Base-by-base conservation (phyloP, 1,140 invertebrate species). In the Tetraneura akinire region DNA sequence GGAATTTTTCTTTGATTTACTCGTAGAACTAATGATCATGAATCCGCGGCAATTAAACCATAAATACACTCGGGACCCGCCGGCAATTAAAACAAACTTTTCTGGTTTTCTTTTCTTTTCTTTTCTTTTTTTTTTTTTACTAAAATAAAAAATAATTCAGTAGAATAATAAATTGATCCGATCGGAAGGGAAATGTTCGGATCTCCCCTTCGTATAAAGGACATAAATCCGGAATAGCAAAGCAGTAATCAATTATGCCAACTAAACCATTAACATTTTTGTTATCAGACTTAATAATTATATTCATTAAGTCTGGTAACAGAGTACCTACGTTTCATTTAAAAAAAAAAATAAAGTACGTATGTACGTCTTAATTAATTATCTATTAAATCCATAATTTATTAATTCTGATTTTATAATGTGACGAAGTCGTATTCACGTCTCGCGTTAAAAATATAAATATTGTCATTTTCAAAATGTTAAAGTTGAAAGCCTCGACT, bases 1-100 rank as follows among this genome's bases (percentile, higher is more conserved):
- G 74, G 74, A 78, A 45, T 62, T 78, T 78, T 78, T 78, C 74
- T 78, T 78, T 78, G 74, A 78, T 78, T 78, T 78, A 78, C 74
- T 62, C 32, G 42, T 11, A 62, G 9, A 13, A 62, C 55, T 78
- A 62, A 78, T 78, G 55, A 47, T 60, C 55, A 37, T 62, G 53
- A 37, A 78, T 57, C 55, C 37, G 74, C 55, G 37, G 74, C 74
- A 78, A 78, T 78, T 78, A 78, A 76, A 60, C 73, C 73, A 51
- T 76, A 76, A 78, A 78, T 78, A 78, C 74, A 47, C 74, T 29
- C 16, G 74, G 21, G 74, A 55, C 37, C 21, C 23, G 42, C 32
- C 8, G 74, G 74, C 74, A 78, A 78, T 78, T 78, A 78, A 78
- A 45, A 78, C 55, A 23, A 78, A 78, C 74, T 78, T 78, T 78